These are phyloP conservation scores for Diaphora mendica DNA, from an alignment of 2,888 invertebrate species.

Conservation along the genomic window DNA sequence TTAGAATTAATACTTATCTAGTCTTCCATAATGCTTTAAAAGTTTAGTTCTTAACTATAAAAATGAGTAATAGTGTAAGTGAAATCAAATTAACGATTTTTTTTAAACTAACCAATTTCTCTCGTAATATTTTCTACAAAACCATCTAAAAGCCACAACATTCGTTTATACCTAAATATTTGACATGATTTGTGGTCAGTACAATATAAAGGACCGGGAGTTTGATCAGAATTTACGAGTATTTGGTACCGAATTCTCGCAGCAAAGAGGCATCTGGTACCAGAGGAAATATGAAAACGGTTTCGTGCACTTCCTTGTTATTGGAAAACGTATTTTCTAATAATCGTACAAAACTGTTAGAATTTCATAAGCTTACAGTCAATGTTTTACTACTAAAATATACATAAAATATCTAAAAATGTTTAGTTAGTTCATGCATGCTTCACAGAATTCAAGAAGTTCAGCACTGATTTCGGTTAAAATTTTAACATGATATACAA, in stretches of 20 bases:
- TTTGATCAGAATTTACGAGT: conserved; percentile 1
- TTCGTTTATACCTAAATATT: background rate
- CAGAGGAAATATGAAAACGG: conserved; percentile 4
- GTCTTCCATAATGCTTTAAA: too few species aligned
- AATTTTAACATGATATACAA: too few species aligned
- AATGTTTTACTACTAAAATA: too few species aligned
- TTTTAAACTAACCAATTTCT: too few species aligned
- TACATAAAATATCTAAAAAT: too few species aligned
- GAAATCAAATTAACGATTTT: too few species aligned
- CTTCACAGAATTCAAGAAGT: too few species aligned
- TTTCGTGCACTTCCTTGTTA: background rate
- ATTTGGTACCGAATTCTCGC: background rate
- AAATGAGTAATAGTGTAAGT: too few species aligned
- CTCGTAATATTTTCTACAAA: background rate
- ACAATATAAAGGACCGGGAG: background rate
- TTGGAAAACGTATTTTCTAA: background rate
- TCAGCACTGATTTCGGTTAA: too few species aligned
- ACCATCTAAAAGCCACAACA: background rate
- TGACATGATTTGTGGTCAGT: background rate
- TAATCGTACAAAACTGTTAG: background rate
- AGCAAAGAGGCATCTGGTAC: background rate
- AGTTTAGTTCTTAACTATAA: too few species aligned
- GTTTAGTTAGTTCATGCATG: too few species aligned
- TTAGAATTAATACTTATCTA: too few species aligned
- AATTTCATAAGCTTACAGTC: background rate